These are phyloP conservation scores for Neodiprion pinetum DNA, from an alignment of 1,140 invertebrate genomes.

Conservation along the genomic window DNA sequence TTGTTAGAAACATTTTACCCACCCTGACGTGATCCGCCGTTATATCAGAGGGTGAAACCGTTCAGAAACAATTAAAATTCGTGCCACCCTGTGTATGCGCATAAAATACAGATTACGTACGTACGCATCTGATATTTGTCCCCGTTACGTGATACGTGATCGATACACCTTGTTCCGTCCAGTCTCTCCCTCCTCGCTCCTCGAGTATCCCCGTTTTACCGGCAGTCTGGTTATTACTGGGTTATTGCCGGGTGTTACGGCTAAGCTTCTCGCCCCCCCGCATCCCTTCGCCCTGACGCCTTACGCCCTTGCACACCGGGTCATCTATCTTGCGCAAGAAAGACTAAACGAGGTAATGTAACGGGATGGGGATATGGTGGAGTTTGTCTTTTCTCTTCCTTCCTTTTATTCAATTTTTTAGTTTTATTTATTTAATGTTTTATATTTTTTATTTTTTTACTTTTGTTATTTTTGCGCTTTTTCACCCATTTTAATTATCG, in stretches of 20 bases:
- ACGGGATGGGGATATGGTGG: neutral
- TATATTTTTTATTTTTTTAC: neutral
- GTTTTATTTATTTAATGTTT: neutral
- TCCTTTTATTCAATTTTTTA: neutral
- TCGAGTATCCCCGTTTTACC: neutral
- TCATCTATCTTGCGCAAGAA: constrained; percentile 5
- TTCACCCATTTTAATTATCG: neutral
- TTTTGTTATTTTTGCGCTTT: neutral
- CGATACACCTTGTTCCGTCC: constrained; percentile 1
- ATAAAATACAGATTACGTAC: too few relatives aligned
- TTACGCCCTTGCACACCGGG: neutral
- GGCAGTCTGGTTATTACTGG: constrained; percentile 5
- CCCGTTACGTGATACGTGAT: neutral
- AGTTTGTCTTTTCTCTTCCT: neutral
- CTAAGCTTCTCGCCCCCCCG: neutral
- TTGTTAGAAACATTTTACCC: too few relatives aligned
- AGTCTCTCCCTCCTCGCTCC: neutral
- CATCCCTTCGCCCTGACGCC: neutral
- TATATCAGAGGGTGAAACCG: too few relatives aligned
- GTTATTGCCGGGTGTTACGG: constrained; percentile 1
- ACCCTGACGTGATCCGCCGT: too few relatives aligned
- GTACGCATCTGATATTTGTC: too few relatives aligned
- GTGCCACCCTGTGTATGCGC: too few relatives aligned
- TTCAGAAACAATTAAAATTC: too few relatives aligned
- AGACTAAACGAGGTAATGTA: constrained; percentile 2